phyloP scores from a whole-genome alignment of 1,140 invertebrate species.

The Drosophila sp. region DNA sequence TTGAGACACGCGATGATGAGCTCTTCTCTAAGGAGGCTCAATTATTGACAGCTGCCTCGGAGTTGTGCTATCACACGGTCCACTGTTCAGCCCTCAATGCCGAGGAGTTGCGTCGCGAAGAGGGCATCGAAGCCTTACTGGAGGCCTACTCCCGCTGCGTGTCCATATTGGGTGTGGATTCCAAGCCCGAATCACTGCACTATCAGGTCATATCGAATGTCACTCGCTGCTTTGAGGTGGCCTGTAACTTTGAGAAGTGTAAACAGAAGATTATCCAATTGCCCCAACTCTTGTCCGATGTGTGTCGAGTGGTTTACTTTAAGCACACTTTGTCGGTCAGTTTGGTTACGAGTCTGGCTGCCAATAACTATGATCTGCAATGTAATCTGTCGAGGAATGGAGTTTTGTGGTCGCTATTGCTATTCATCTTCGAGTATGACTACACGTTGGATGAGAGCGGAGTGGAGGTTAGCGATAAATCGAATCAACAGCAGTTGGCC shows the following conservation, averaged over 20 bases:
- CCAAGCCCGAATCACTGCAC: constrained; percentile 90
- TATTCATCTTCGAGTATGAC: constrained; percentile 97
- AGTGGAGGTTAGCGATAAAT: constrained; percentile 91
- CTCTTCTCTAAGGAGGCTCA: constrained; percentile 95
- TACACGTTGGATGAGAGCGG: constrained; percentile 99
- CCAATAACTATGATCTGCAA: constrained; percentile 89
- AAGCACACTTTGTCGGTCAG: constrained; percentile 84
- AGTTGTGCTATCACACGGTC: constrained; percentile 98
- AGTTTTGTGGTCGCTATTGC: constrained; percentile 95
- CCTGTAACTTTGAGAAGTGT: constrained; percentile 96
- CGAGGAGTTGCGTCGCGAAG: constrained; percentile 97
- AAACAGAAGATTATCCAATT: constrained; percentile 94
- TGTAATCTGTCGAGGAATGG: constrained; percentile 95
- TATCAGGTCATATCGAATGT: constrained; percentile 97
- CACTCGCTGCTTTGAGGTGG: constrained; percentile 95
- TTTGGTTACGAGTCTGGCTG: constrained; percentile 80
- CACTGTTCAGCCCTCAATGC: constrained; percentile 98
- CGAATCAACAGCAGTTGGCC: constrained; percentile 94
- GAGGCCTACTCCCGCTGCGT: constrained; percentile 96
- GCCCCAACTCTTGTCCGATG: constrained; percentile 92
- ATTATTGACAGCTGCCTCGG: constrained; percentile 94
- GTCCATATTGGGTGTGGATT: constrained; percentile 91
- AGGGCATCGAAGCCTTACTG: constrained; percentile 93
- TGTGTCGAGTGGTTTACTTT: constrained; percentile 95
- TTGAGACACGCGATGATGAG: constrained; percentile 96